Percentiles rank a stretch among this genome's conserved stretches.
Evolutionary conservation across 2,888 invertebrate species (phyloP).

Genomic region (Melieria crassipennis): DNA sequence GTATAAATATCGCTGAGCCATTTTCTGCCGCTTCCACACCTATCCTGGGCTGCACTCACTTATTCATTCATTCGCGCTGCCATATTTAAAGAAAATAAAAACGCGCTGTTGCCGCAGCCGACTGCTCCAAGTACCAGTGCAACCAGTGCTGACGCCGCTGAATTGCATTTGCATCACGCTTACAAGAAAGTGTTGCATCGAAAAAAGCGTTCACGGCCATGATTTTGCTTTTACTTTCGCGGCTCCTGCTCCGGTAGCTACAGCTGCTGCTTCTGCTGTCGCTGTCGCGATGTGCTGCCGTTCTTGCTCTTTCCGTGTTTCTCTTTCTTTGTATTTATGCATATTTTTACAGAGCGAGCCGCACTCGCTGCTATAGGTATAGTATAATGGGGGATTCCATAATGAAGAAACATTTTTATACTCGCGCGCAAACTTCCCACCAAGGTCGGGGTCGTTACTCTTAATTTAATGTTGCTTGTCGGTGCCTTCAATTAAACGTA

Average conservation of each 20-base stretch:
- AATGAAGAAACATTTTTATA: constrained; percentile 38
- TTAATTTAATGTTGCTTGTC: constrained; percentile 53
- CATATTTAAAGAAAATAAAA: too few relatives aligned
- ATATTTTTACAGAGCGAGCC: constrained; percentile 24
- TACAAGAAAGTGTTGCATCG: not conserved
- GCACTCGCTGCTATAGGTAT: constrained; percentile 21
- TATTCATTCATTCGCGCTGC: too few relatives aligned
- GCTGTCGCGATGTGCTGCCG: constrained; percentile 19
- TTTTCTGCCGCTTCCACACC: not conserved
- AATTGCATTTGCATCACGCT: not conserved
- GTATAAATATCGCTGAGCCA: not conserved
- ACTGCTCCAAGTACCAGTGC: too few relatives aligned
- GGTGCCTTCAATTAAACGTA: constrained; percentile 32
- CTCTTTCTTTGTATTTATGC: constrained; percentile 29
- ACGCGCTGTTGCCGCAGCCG: too few relatives aligned
- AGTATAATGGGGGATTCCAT: constrained; percentile 37
- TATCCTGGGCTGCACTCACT: not conserved
- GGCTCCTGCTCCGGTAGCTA: not conserved
- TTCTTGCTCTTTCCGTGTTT: constrained; percentile 23
- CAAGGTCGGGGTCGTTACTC: constrained; percentile 59
- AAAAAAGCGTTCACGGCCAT: not conserved
- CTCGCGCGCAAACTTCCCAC: constrained; percentile 41
- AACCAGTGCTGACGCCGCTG: not conserved
- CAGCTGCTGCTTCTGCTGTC: constrained; percentile 1
- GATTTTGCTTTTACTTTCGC: not conserved